Evolutionary conservation across 2,113 vertebrate genomes (phyloP), one percentile per base, ranked within the genome.

Genomic region (Trematomus loennbergii): DNA sequence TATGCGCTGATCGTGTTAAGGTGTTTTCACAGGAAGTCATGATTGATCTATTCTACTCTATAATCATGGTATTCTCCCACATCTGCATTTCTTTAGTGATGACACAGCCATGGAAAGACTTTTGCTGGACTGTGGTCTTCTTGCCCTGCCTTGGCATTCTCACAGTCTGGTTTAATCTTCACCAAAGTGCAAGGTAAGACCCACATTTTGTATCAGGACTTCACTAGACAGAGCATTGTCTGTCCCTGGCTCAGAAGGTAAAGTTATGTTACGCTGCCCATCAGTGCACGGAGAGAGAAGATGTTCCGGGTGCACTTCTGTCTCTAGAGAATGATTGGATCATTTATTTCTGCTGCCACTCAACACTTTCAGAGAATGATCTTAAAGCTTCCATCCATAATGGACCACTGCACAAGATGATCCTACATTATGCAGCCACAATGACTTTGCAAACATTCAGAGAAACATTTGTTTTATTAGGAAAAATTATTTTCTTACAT

Each of bases 271-370:
- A 50, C 2, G 12, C 65, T 53, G 53, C 77, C 67, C 67, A 52
- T 72, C 7, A 60, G 48, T 0, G 1, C 62, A 57, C 13, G 59
- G 25, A 16, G 12, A 18, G 29, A 62, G 60, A 2, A 29, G 79
- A 64, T 73, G 68, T 59, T 68, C 68, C 40, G 29, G 36, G 7
- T 8, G 70, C 50, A 62, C 25, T 54, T 17, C 16, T 71, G 61
- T 67, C 54, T 75, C 53, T 15, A 49, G 45, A 29, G 45, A 61
- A 4, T 12, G 29, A 48, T 36, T 49, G 43, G 16, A 57, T 63
- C 13, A 57, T 72, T 65, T 74, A 69, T 83, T 20, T 40, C 20
- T 48, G 45, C 36, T 79, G 54, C 54, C 57, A 54, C 48, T 77
- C 46, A 72, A 64, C 54, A 72, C 46, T 76, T 52, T 66, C 20